Base-by-base conservation (phyloP, 2,888 invertebrate species). In the Chymomyza procnemis region DNA sequence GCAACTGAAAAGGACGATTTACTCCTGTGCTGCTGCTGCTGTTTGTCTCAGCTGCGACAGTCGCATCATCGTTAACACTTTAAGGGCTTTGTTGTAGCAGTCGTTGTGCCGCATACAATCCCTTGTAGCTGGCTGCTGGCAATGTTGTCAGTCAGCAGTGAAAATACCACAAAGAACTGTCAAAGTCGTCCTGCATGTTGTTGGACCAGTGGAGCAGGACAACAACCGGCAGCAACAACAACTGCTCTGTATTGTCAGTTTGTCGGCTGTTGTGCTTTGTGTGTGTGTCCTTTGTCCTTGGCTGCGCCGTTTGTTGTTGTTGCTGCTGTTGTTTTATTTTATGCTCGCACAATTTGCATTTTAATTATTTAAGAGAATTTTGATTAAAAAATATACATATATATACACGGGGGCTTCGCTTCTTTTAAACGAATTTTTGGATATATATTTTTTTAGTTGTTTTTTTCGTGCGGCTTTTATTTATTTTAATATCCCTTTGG, bases 341-440 rank as follows among this genome's bases (percentile, higher is more conserved):
- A 74, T 81, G 69, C 73, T 81, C 86, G 67, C 80, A 79, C 85
- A 88, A 88, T 89, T 88, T 89, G 80, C 83, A 89, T 89, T 88
- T 89, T 88, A 89, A 89, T 89, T 89, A 89, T 89, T 89, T 85
- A 88, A 87, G 82, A 89, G 87, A 89, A 89, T 89, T 89, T 89
- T 89, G 89, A 89, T 89, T 89, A 89, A 89, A 89, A 89, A 82
- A 88, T 84, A 78, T 79, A 75, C 73, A 57, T 57, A 88, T 84
- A 78, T 79, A 75, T 74, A 57, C 60, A 57, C 19, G 21, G 61
- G 57, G 54, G 50, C 50, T 19, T 18, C 16, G 47, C 50, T 9
- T 19, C 50, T 18, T 18, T 19, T 50, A 16, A 19, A 16, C 50
- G 41, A 57, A 34, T 41, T n/a, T n/a, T n/a, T n/a, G n/a, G n/a